These are phyloP conservation scores for Ondatra zibethicus DNA, from an alignment of 2,113 vertebrate genomes.

Conservation along the genomic window DNA sequence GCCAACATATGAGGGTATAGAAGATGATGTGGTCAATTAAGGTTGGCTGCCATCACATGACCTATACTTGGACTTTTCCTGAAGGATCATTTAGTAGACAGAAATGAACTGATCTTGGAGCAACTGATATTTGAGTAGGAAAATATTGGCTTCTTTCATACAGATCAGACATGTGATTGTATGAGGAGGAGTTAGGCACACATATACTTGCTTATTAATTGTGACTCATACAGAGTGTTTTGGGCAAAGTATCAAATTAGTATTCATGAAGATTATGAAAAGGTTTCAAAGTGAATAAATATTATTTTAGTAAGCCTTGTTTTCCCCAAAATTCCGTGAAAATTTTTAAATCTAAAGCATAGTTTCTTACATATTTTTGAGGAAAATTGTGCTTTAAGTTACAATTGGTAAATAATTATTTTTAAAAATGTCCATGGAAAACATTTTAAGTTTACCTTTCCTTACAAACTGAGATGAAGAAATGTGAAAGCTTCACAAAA, in stretches of 20 bases:
- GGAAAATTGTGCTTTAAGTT: not conserved
- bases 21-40: not conserved
- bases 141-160: not conserved
- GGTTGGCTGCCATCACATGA: not conserved
- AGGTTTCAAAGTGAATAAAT: not conserved
- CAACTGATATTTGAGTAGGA: not conserved
- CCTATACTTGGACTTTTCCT: not conserved
- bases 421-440: not conserved
- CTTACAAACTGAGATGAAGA: not conserved
- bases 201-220: not conserved
- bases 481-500: slow-evolving; percentile 7
- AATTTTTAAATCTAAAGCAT: not conserved
- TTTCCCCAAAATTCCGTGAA: not conserved
- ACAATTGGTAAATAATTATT: not conserved
- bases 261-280: not conserved
- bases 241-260: not conserved
- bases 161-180: not conserved
- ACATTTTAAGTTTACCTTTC: not conserved
- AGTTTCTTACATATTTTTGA: not conserved
- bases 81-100: not conserved
- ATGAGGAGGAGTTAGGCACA: not conserved
- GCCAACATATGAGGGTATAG: not conserved
- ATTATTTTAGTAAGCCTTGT: not conserved
- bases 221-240: not conserved
- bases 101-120: not conserved